Evolutionary conservation across 23 tunicate species (phyloP).

Genomic region (Halocynthia aurantium): DNA sequence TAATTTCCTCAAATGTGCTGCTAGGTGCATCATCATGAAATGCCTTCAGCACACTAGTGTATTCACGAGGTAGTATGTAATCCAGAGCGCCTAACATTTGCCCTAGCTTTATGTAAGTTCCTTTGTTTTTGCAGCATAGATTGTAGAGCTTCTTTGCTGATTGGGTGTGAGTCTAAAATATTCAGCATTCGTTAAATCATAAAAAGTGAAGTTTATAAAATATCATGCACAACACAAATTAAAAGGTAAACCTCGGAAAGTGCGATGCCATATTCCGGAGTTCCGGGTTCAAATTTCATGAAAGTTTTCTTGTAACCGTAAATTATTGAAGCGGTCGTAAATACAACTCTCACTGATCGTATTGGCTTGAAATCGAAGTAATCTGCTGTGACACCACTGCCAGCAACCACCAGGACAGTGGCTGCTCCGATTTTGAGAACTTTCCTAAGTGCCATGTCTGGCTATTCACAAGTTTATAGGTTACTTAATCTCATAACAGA

Average conservation of each 20-base stretch:
- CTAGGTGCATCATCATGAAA: conserved; percentile 89
- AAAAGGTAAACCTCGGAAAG: conserved; percentile 45
- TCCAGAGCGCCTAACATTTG: conserved; percentile 96
- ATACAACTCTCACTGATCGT: conserved; percentile 56
- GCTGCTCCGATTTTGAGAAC: not conserved
- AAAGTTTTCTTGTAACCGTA: conserved; percentile 63
- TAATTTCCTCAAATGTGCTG: conserved; percentile 62
- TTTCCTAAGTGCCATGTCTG: not conserved
- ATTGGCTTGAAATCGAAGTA: conserved; percentile 3
- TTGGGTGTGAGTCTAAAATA: conserved; percentile 63
- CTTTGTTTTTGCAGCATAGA: conserved; percentile 83
- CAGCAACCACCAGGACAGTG: not conserved
- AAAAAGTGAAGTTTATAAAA: not conserved
- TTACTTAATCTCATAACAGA: too few species aligned
- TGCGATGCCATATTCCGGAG: conserved; percentile 34
- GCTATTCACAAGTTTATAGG: too few species aligned
- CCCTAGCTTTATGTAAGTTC: conserved; percentile 92
- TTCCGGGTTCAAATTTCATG: conserved; percentile 14
- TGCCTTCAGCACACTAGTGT: conserved; percentile 64
- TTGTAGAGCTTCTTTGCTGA: conserved; percentile 55
- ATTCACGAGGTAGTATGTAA: conserved; percentile 81
- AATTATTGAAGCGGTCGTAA: conserved; percentile 44
- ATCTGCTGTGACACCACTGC: not conserved
- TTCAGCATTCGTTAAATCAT: not conserved
- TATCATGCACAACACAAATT: not conserved